These are phyloP conservation scores for Rhamnusium bicolor DNA, from an alignment of 2,888 invertebrate species.

Conservation along the genomic window DNA sequence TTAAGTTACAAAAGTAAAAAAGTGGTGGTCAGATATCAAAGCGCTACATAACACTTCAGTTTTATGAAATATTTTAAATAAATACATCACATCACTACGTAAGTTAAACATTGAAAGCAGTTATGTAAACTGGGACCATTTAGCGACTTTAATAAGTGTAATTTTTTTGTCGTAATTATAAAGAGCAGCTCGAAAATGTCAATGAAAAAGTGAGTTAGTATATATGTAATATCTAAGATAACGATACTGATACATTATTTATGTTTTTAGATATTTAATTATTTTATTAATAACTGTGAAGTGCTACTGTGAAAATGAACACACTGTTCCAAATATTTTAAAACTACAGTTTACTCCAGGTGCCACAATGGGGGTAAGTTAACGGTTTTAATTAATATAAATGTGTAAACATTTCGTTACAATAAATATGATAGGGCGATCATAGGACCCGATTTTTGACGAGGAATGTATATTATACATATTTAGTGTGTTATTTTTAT, in stretches of 20 bases:
- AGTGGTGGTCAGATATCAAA: not conserved
- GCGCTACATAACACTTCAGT: not conserved
- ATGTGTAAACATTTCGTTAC: too few species aligned
- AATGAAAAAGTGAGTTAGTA: constrained; percentile 9
- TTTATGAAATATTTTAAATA: not conserved
- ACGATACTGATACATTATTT: not conserved
- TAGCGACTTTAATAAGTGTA: not conserved
- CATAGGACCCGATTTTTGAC: too few species aligned
- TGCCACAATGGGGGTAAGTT: constrained; percentile 39
- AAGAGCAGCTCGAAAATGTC: not conserved
- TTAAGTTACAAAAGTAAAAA: too few species aligned
- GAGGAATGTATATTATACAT: too few species aligned
- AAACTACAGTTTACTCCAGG: constrained; percentile 31
- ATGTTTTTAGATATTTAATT: not conserved
- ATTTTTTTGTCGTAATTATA: not conserved
- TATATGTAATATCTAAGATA: not conserved
- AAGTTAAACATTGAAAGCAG: constrained; percentile 7
- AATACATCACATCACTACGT: not conserved
- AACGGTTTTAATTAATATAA: not conserved
- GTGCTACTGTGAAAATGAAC: not conserved
- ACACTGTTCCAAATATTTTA: constrained; percentile 28
- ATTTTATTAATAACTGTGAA: not conserved
- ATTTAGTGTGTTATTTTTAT: too few species aligned
- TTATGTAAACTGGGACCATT: not conserved
- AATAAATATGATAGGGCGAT: too few species aligned